phyloP scores from a whole-genome alignment of 1,140 invertebrate species.

The Cecropterus lyciades region DNA sequence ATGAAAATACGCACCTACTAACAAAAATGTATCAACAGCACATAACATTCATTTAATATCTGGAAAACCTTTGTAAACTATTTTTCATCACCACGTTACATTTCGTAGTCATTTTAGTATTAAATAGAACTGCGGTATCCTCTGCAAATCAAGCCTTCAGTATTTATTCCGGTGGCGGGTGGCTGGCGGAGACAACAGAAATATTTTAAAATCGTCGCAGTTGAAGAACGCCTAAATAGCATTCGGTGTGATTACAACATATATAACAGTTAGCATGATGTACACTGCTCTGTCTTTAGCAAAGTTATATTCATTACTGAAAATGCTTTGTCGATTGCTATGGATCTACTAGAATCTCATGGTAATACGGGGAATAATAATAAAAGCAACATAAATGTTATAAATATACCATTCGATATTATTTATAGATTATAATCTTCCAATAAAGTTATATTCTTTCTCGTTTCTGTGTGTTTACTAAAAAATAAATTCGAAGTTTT shows the following conservation, averaged over 20 bases:
- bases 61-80: background rate
- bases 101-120: background rate
- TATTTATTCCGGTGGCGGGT: too few relatives aligned
- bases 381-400: too few relatives aligned
- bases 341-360: background rate
- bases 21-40: background rate
- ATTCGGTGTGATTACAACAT: background rate
- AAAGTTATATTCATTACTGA: background rate
- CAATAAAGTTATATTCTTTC: too few relatives aligned
- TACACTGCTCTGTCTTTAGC: background rate
- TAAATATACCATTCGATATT: too few relatives aligned
- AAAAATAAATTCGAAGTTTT: too few relatives aligned
- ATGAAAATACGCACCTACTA: conserved; percentile 1
- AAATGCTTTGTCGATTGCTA: background rate
- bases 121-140: background rate
- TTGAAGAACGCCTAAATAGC: background rate
- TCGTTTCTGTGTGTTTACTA: too few relatives aligned
- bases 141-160: too few relatives aligned
- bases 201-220: background rate
- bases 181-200: background rate
- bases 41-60: background rate
- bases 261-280: conserved; percentile 1
- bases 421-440: too few relatives aligned
- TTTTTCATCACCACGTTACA: background rate
- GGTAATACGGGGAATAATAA: background rate